Evolutionary conservation across 2,888 invertebrate genomes (phyloP), one percentile per base, ranked within the genome.

Genomic region (Hemaris fuciformis): DNA sequence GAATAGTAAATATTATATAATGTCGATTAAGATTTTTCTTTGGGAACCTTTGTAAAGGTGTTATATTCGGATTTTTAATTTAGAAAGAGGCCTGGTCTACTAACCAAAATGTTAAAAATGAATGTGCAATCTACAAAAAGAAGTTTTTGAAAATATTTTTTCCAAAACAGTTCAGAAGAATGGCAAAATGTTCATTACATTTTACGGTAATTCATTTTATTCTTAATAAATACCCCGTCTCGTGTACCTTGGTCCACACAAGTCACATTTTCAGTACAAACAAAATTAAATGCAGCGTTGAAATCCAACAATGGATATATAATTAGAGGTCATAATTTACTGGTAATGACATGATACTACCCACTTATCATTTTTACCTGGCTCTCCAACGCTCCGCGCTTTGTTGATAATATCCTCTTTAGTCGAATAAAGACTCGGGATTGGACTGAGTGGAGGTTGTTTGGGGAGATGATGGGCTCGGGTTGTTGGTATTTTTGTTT

Each of bases 311-410:
- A 89, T 83, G 83, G 80, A 74, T 66, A 78, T 81, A 81, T 91
- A 89, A 90, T 91, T 89, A 89, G 85, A 87, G 77, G 82, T 83
- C 85, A 88, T 88, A 85, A 87, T 88, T 87, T 80, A 85, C 80
- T 76, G 79, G 64, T 75, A 75, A 68, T 66, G 76, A 76, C 74
- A 68, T 60, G 66, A 66, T 71, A 68, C 59, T 65, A 69, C 67
- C 63, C 79, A 78, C 81, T 81, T 81, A 70, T 80, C 76, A 73
- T 72, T 73, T 79, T 78, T 77, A 83, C 85, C 79, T 83, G 80
- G 59, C 84, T 77, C 81, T 48, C 27, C 25, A 42, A n/a, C 31
- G 25, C 20, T 31, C 56, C 43, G 43, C 43, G 48, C 53, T 58
- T 57, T 59, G 25, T 34, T n/a, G n/a, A 22, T 58, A 64, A 64